Percentiles rank a stretch among this genome's conserved stretches.
These are phyloP conservation scores for Glossophaga mutica DNA, from an alignment of 2,797 vertebrate species.

Conservation along the genomic window DNA sequence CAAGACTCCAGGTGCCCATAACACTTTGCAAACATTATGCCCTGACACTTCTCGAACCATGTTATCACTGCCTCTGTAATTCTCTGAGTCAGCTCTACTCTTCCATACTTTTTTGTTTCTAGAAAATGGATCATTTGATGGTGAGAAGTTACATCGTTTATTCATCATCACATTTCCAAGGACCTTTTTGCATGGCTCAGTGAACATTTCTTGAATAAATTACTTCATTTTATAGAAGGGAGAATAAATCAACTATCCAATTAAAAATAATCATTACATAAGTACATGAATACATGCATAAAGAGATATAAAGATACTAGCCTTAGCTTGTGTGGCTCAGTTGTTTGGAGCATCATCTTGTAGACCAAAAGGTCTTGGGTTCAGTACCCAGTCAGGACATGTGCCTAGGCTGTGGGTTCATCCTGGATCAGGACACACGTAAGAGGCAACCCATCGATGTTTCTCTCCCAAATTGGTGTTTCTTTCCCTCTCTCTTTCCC, in stretches of 20 bases:
- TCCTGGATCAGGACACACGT: neutral
- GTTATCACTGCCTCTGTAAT: neutral
- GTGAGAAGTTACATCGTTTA: neutral
- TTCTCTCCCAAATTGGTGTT: neutral
- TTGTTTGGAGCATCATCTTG: neutral
- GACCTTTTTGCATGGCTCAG: neutral
- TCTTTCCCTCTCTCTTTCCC: neutral
- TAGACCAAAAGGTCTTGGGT: neutral
- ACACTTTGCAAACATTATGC: neutral
- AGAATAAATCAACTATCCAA: neutral
- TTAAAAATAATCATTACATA: neutral
- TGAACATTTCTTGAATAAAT: neutral
- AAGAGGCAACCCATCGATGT: neutral
- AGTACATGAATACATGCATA: neutral
- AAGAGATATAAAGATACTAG: neutral
- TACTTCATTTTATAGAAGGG: neutral
- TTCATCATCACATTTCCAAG: neutral
- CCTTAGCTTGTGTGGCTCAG: neutral
- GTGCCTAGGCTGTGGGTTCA: neutral
- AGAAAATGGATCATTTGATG: neutral
- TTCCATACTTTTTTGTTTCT: neutral
- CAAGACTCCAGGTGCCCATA: neutral
- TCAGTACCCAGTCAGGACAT: neutral
- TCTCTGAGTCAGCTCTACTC: neutral
- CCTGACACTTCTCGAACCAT: neutral